phyloP scores from a whole-genome alignment of 2,888 invertebrate genomes.

The Coleophora flavipennella region DNA sequence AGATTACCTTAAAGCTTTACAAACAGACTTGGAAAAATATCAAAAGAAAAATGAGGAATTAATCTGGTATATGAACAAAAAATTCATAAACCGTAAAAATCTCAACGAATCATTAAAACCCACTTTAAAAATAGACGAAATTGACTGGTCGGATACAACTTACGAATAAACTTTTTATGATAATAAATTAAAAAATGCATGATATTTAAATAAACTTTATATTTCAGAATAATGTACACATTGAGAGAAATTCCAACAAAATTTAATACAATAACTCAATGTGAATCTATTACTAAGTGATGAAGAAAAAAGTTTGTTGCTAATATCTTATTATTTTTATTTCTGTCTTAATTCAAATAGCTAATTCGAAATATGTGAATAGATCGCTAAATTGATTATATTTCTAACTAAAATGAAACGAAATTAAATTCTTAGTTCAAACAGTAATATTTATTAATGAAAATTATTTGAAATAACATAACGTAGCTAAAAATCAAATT shows the following conservation, averaged over 20 bases:
- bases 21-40: constrained; percentile 58
- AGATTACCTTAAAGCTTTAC: constrained; percentile 53
- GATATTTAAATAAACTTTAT: constrained; percentile 65
- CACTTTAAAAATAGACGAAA: constrained; percentile 28
- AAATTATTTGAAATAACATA: constrained; percentile 62
- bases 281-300: too few species aligned
- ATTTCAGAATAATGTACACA: constrained; percentile 71
- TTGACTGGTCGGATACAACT: constrained; percentile 37
- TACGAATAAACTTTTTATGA: too few species aligned
- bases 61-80: constrained; percentile 38
- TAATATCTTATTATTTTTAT: too few species aligned
- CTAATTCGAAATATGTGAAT: too few species aligned
- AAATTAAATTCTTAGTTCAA: constrained; percentile 59
- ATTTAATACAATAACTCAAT: constrained; percentile 39
- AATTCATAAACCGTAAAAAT: constrained; percentile 40
- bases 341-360: too few species aligned
- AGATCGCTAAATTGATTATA: too few species aligned
- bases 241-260: constrained; percentile 67
- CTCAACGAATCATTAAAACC: constrained; percentile 26
- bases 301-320: too few species aligned
- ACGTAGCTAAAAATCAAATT: constrained; percentile 68
- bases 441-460: constrained; percentile 65
- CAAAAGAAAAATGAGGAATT: constrained; percentile 57
- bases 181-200: constrained; percentile 41
- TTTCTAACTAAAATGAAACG: constrained; percentile 49